Evolutionary conservation across 2,888 invertebrate species (phyloP).

Genomic region (Drosophila borealis): DNA sequence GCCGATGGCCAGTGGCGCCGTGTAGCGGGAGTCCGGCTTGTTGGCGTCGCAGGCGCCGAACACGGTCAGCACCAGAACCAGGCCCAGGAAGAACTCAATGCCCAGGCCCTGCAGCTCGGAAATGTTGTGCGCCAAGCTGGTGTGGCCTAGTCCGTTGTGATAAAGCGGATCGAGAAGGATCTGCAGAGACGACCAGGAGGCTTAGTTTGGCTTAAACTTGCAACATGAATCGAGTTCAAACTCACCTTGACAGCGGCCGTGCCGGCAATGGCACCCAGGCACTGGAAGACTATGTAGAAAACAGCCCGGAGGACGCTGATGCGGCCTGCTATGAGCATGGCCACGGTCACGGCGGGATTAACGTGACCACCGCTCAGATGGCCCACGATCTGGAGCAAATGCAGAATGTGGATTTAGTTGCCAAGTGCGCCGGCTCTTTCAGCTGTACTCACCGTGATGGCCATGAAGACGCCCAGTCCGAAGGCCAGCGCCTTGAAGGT

Average conservation of each 20-base stretch:
- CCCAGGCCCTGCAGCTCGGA: conserved; percentile 93
- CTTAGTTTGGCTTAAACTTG: background rate
- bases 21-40: conserved; percentile 89
- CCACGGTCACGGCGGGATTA: conserved; percentile 96
- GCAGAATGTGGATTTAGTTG: no score
- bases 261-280: conserved; percentile 92
- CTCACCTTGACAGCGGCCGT: conserved; percentile 89
- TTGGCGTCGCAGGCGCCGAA: conserved; percentile 89
- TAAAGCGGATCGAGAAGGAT: conserved; percentile 89
- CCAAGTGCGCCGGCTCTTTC: no score
- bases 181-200: conserved; percentile 75
- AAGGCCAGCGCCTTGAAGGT: conserved; percentile 92
- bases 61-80: conserved; percentile 95
- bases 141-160: conserved; percentile 89
- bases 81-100: conserved; percentile 95
- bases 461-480: conserved; percentile 93
- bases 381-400: conserved; percentile 88
- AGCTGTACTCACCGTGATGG: conserved; percentile 88
- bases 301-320: conserved; percentile 90
- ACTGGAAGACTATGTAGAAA: conserved; percentile 93
- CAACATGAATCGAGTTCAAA: background rate
- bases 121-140: conserved; percentile 87
- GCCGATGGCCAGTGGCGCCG: conserved; percentile 95
- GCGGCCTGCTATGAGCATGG: conserved; percentile 91
- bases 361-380: conserved; percentile 96